A percentile compares a stretch with the other conserved stretches of the same genome.
Evolutionary conservation across 2,888 invertebrate species (phyloP).

Genomic region (Pristionchus arcanus): DNA sequence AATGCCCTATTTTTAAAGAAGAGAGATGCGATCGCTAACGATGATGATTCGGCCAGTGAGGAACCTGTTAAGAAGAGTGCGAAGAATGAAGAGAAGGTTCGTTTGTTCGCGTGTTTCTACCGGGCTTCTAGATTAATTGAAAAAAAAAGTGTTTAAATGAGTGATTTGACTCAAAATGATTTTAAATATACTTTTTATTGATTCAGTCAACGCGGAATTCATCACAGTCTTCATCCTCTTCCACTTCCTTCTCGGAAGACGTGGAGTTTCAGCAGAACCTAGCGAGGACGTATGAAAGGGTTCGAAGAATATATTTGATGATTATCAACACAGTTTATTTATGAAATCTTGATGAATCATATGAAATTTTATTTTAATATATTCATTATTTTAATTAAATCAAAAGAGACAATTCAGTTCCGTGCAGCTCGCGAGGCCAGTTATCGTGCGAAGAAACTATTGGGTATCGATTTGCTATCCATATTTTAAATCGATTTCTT

Average conservation of each 20-base stretch:
- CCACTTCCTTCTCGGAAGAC: background rate
- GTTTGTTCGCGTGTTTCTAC: background rate
- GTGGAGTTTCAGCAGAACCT: background rate
- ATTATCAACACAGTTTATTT: background rate
- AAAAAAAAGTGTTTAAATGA: too few relatives aligned
- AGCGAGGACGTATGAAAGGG: background rate
- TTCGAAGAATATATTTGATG: background rate
- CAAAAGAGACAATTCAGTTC: too few relatives aligned
- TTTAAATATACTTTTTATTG: background rate
- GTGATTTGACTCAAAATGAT: background rate
- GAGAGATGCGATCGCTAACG: background rate
- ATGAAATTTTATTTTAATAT: too few relatives aligned
- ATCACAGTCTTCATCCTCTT: too few relatives aligned
- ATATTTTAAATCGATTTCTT: too few relatives aligned
- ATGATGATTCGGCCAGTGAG: background rate
- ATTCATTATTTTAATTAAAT: too few relatives aligned
- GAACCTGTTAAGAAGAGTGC: background rate
- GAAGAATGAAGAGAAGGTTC: background rate
- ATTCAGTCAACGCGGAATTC: background rate
- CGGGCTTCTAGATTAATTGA: too few relatives aligned
- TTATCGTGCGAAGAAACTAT: too few relatives aligned
- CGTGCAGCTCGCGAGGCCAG: too few relatives aligned
- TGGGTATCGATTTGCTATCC: too few relatives aligned
- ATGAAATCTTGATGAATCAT: too few relatives aligned
- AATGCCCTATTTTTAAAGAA: too few relatives aligned